A percentile compares a stretch with the other conserved stretches of the same genome.
Evolutionary conservation across 92 coral and sea anemone genomes (phyloP).

Genomic region (Porites cylindrica): DNA sequence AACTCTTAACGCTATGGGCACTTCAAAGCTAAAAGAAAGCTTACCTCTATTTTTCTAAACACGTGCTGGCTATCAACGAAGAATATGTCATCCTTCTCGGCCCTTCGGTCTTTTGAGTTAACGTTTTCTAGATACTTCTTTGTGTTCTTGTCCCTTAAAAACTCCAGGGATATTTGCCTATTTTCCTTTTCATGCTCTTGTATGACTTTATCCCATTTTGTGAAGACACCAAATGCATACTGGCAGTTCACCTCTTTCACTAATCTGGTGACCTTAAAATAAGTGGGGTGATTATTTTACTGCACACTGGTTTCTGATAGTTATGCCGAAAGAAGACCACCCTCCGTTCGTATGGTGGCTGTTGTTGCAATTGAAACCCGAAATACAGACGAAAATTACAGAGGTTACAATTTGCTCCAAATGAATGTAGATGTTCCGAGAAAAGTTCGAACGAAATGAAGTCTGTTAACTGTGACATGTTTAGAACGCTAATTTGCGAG

Average conservation of each 20-base stretch:
- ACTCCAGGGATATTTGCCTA: background rate
- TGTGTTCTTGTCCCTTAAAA: background rate
- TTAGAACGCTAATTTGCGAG: too few relatives aligned
- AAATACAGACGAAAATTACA: too few relatives aligned
- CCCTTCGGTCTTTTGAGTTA: background rate
- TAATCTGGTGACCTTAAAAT: background rate
- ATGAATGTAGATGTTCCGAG: too few relatives aligned
- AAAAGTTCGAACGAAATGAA: too few relatives aligned
- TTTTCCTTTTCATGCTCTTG: background rate
- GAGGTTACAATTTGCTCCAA: too few relatives aligned
- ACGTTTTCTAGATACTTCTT: background rate
- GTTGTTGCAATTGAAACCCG: too few relatives aligned
- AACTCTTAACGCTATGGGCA: too few relatives aligned
- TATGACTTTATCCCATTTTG: constrained; percentile 2
- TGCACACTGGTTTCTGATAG: too few relatives aligned
- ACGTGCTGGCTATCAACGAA: background rate
- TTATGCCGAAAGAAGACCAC: too few relatives aligned
- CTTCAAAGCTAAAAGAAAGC: background rate
- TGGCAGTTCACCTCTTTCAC: constrained; percentile 22
- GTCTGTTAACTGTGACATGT: too few relatives aligned
- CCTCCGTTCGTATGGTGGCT: too few relatives aligned
- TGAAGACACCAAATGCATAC: constrained; percentile 11
- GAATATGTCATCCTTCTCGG: background rate
- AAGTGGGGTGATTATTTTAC: too few relatives aligned
- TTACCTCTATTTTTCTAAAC: background rate